Percentiles rank a stretch among this genome's conserved stretches.
phyloP scores from a whole-genome alignment of 2,113 vertebrate genomes.

The Petrocephalus zakoni region DNA sequence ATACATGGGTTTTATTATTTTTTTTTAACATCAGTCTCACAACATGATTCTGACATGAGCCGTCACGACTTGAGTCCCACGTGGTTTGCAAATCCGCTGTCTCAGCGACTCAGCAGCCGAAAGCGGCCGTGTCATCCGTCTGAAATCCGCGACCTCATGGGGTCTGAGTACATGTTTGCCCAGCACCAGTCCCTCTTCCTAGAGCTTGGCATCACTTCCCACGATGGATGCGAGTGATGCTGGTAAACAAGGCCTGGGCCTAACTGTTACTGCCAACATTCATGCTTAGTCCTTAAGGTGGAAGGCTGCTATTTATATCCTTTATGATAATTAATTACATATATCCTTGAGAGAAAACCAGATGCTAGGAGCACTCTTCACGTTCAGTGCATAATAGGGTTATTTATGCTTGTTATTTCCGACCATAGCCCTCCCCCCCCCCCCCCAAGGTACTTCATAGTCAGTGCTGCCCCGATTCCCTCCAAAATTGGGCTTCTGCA shows the following conservation, averaged over 20 bases:
- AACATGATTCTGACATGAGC: neutral
- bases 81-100: neutral
- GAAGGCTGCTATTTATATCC: constrained; percentile 28
- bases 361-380: constrained; percentile 8
- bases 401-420: neutral
- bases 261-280: constrained; percentile 5
- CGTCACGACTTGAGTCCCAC: neutral
- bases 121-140: neutral
- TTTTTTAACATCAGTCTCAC: neutral
- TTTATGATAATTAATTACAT: constrained; percentile 33
- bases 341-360: constrained; percentile 9
- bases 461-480: neutral
- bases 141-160: neutral
- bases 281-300: constrained; percentile 13
- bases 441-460: neutral
- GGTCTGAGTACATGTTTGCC: neutral
- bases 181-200: neutral
- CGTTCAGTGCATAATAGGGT: neutral
- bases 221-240: neutral
- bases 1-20: neutral
- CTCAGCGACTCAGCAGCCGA: neutral
- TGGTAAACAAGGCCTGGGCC: neutral
- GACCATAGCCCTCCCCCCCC: neutral
- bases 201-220: neutral
- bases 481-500: neutral